These are phyloP conservation scores for Peromyscus aztecus DNA, from an alignment of 2,797 vertebrate species.

Conservation along the genomic window DNA sequence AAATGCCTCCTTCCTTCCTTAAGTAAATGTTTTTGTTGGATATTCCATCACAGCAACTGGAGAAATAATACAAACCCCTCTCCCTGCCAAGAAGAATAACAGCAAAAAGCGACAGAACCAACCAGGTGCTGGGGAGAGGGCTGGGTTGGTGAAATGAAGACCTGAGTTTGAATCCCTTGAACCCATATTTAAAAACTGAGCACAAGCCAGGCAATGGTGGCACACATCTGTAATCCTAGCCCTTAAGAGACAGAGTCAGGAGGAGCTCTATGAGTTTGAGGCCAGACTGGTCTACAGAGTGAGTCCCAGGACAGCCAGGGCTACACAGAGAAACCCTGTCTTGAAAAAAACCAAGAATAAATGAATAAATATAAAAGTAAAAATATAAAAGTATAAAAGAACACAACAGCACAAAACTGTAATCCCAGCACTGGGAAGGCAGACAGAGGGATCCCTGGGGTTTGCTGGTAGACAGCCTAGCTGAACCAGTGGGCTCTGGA, in stretches of 20 bases:
- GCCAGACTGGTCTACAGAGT: background rate
- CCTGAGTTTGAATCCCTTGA: background rate
- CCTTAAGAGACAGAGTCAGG: background rate
- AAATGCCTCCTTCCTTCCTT: background rate
- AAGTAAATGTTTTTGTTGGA: background rate
- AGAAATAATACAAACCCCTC: background rate
- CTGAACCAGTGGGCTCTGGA: background rate
- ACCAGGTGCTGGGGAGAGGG: background rate
- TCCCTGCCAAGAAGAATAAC: background rate
- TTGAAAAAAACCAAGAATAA: background rate
- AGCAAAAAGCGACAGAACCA: background rate
- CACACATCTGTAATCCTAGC: background rate
- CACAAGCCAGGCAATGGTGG: background rate
- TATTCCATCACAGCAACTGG: background rate
- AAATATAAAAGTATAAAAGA: background rate
- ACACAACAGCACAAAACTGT: background rate
- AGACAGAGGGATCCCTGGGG: background rate
- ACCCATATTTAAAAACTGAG: background rate
- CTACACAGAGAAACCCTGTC: background rate
- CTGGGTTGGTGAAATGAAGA: background rate
- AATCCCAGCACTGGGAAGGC: background rate
- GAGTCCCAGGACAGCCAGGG: background rate
- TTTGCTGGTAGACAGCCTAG: background rate
- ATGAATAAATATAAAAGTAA: too few relatives aligned
- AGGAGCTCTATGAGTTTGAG: background rate